Percentiles rank a stretch among this genome's conserved stretches.
These are phyloP conservation scores for Montipora foliosa DNA, from an alignment of 64 coral and sea anemone genomes.

Conservation along the genomic window DNA sequence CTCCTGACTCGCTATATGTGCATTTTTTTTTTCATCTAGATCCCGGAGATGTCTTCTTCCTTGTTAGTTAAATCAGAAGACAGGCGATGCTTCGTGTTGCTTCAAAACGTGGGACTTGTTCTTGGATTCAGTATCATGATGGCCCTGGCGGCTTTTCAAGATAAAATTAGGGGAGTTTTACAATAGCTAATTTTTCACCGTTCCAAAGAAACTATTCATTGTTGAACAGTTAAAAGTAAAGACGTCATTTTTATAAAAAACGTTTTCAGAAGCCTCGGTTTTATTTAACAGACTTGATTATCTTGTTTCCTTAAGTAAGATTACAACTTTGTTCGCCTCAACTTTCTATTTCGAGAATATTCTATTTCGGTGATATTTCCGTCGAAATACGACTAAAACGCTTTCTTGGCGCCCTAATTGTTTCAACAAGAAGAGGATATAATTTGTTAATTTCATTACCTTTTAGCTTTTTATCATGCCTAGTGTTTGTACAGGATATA, in stretches of 20 bases:
- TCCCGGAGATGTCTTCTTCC: conserved; percentile 65
- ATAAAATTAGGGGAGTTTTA: conserved; percentile 45
- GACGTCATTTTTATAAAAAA: no score
- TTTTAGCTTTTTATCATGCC: no score
- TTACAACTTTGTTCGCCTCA: not conserved
- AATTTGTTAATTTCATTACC: not conserved
- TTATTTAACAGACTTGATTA: no score
- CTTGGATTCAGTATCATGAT: conserved; percentile 75
- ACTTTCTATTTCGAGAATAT: no score
- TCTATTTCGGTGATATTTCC: no score
- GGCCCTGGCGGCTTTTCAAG: conserved; percentile 71
- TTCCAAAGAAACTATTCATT: no score
- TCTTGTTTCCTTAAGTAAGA: not conserved
- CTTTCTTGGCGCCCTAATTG: not conserved
- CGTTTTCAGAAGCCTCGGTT: no score
- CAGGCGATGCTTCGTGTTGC: conserved; percentile 37
- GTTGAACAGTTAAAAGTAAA: no score
- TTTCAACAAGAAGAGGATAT: not conserved
- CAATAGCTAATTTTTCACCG: not conserved
- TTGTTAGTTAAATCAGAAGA: not conserved
- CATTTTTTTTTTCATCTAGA: conserved; percentile 6
- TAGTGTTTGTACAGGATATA: not conserved
- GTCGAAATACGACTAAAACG: not conserved
- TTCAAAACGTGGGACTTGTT: conserved; percentile 81
- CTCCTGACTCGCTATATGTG: no score